phyloP scores from a whole-genome alignment of 2,113 vertebrate species.

The Acrocephalus kingi region DNA sequence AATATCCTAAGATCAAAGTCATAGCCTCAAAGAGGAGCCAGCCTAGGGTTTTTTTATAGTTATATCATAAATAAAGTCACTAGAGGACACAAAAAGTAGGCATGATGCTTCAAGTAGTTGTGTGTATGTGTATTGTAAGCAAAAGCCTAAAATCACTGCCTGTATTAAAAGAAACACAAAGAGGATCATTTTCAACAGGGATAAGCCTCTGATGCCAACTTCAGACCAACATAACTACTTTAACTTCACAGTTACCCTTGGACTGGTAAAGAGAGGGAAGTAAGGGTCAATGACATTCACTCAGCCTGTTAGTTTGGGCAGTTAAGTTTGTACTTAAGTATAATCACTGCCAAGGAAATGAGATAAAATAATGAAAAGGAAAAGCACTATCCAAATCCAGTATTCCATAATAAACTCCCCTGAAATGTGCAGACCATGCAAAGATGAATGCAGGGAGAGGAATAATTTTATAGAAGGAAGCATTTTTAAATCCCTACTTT shows the following conservation, averaged over 20 bases:
- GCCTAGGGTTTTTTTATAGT: background rate
- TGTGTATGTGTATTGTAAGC: background rate
- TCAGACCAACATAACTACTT: background rate
- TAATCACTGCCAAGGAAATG: background rate
- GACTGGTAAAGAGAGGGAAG: background rate
- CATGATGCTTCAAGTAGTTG: background rate
- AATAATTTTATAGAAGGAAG: background rate
- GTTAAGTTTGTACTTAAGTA: background rate
- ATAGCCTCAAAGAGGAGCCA: background rate
- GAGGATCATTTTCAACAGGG: background rate
- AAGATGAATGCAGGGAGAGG: background rate
- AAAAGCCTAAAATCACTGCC: background rate
- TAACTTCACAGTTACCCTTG: background rate
- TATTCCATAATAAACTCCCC: background rate
- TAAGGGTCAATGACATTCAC: background rate
- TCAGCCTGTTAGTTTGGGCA: background rate
- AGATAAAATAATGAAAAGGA: background rate
- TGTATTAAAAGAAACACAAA: background rate
- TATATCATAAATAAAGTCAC: background rate
- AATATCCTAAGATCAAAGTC: slow-evolving; percentile 2
- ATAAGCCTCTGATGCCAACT: background rate
- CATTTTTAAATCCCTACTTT: background rate
- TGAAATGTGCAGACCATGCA: background rate
- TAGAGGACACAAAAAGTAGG: background rate
- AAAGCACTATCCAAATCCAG: background rate